Conservation (phyloP, 2,797 vertebrate genomes). For the Catamblyrhynchus diadema region DNA sequence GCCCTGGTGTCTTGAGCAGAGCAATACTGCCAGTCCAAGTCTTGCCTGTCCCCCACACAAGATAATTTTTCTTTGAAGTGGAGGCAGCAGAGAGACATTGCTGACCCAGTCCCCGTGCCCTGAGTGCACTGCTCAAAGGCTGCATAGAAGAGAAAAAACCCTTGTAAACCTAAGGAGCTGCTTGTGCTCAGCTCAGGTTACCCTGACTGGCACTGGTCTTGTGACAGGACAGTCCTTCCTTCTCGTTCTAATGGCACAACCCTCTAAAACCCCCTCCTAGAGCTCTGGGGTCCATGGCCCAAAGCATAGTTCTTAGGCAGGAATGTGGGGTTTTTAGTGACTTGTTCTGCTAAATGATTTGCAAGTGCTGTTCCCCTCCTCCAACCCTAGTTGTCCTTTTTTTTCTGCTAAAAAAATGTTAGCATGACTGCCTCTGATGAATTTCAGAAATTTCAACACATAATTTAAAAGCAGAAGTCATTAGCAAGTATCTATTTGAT, state of each 20-base stretch:
- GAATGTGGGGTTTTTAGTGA: fast-evolving
- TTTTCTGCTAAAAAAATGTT: background rate
- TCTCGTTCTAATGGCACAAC: background rate
- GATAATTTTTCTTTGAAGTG: background rate
- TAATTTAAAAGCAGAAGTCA: background rate
- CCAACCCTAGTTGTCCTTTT: background rate
- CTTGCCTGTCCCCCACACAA: background rate
- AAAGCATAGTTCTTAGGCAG: background rate
- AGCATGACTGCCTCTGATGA: background rate
- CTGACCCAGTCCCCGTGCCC: background rate
- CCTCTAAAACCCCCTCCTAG: background rate
- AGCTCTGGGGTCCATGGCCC: background rate
- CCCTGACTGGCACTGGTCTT: background rate
- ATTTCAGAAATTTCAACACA: constrained; percentile 17
- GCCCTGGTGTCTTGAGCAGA: background rate
- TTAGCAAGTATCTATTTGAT: constrained; percentile 14
- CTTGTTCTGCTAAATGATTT: background rate
- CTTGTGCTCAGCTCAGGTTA: background rate
- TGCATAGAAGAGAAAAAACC: background rate
- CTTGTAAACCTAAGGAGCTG: background rate
- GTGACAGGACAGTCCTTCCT: background rate
- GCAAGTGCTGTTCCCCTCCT: background rate
- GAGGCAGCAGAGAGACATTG: background rate
- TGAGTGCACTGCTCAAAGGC: background rate
- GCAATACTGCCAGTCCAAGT: background rate